Evolutionary conservation across 2,113 vertebrate species (phyloP).

Genomic region (Symphodus melops): DNA sequence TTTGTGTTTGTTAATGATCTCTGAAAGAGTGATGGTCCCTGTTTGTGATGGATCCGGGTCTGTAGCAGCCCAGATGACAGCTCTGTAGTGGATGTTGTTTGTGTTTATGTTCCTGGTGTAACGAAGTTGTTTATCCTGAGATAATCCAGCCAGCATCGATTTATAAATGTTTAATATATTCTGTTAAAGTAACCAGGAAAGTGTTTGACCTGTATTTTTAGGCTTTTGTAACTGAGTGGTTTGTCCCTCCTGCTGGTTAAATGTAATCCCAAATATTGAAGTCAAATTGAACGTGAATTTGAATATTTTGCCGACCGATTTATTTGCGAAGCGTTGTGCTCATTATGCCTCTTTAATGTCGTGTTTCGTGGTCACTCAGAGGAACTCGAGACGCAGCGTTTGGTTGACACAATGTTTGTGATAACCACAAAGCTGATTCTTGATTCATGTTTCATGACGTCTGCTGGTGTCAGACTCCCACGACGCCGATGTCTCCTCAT

Average conservation of each 20-base stretch:
- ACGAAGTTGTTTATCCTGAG: not conserved
- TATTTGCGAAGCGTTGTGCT: not conserved
- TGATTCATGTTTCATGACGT: too few species aligned
- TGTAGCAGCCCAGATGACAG: conserved; percentile 2
- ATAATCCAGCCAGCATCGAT: too few species aligned
- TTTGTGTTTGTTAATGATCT: not conserved
- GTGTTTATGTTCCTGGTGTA: conserved; percentile 18
- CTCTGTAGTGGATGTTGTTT: not conserved
- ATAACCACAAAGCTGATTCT: too few species aligned
- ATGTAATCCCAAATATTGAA: too few species aligned
- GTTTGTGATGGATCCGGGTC: conserved; percentile 9
- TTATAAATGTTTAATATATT: too few species aligned
- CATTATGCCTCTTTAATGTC: not conserved
- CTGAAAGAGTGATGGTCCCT: conserved; percentile 8
- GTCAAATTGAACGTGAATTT: too few species aligned
- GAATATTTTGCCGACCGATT: not conserved
- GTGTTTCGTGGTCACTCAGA: conserved; percentile 16
- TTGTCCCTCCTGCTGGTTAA: too few species aligned
- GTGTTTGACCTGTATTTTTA: conserved; percentile 1
- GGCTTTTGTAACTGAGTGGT: too few species aligned
- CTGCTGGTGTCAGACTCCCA: too few species aligned
- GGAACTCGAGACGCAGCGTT: not conserved
- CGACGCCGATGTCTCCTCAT: too few species aligned
- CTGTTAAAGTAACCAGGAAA: not conserved
- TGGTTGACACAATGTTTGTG: too few species aligned